phyloP scores from a whole-genome alignment of 2,113 vertebrate genomes.

The Thamnaconus septentrionalis region DNA sequence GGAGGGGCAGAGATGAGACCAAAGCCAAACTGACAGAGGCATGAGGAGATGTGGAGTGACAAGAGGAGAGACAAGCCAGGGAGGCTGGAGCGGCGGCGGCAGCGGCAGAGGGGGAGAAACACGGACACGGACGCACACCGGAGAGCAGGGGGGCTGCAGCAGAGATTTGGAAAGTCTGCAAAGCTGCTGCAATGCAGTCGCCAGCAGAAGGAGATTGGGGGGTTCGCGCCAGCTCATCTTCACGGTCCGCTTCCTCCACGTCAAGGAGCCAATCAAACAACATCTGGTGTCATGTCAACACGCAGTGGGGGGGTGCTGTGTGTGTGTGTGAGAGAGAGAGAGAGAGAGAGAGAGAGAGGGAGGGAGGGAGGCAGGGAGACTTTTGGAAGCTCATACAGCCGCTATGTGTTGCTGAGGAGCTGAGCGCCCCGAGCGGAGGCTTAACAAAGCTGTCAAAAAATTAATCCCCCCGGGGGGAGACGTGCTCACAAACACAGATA shows the following conservation, averaged over 20 bases:
- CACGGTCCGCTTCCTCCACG: slow-evolving; percentile 47
- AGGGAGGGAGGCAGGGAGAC: slow-evolving; percentile 10
- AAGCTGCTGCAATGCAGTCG: slow-evolving; percentile 34
- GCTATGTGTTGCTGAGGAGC: slow-evolving; percentile 44
- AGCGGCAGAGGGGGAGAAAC: too few species aligned
- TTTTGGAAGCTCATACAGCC: slow-evolving; percentile 53
- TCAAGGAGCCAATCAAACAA: slow-evolving; percentile 41
- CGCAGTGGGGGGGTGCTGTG: background rate
- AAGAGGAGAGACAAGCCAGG: slow-evolving; percentile 56
- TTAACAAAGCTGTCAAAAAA: slow-evolving; percentile 74
- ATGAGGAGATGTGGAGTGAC: slow-evolving; percentile 73
- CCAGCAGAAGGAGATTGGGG: slow-evolving; percentile 36
- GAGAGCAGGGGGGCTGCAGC: slow-evolving; percentile 22
- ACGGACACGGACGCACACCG: too few species aligned
- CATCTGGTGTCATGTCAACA: slow-evolving; percentile 40
- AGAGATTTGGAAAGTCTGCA: slow-evolving; percentile 28
- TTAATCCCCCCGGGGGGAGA: slow-evolving; percentile 59
- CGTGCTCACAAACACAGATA: slow-evolving; percentile 59
- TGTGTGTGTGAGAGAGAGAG: slow-evolving; percentile 11
- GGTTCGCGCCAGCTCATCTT: slow-evolving; percentile 41
- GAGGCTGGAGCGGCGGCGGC: slow-evolving; percentile 38
- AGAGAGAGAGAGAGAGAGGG: too few species aligned
- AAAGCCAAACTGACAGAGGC: slow-evolving; percentile 78
- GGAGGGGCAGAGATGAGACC: slow-evolving; percentile 72
- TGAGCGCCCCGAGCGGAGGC: slow-evolving; percentile 50